Evolutionary conservation across 2,888 invertebrate species (phyloP).

Genomic region (Coleophora flavipennella): DNA sequence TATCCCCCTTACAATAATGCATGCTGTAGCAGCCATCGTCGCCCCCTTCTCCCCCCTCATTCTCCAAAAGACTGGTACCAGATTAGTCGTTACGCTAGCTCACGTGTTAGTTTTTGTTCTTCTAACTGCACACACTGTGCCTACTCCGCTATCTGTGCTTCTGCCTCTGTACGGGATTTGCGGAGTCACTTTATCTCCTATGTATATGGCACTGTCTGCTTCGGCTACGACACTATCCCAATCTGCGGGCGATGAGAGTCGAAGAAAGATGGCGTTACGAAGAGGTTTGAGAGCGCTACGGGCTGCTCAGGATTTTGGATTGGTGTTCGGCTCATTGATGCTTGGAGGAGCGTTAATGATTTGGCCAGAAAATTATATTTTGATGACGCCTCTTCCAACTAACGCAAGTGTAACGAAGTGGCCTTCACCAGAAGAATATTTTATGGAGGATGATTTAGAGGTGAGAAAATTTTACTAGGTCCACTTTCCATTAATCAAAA

Average conservation of each 20-base stretch:
- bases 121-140: constrained; percentile 70
- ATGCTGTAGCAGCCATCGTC: constrained; percentile 73
- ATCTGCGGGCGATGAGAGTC: constrained; percentile 57
- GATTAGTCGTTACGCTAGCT: constrained; percentile 54
- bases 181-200: constrained; percentile 73
- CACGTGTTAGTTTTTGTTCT: constrained; percentile 73
- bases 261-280: constrained; percentile 47
- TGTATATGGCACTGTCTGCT: constrained; percentile 71
- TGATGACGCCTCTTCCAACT: constrained; percentile 43
- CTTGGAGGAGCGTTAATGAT: constrained; percentile 63
- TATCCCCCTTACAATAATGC: constrained; percentile 74
- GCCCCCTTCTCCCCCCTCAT: constrained; percentile 60
- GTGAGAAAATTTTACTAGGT: constrained; percentile 26
- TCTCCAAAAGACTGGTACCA: constrained; percentile 52
- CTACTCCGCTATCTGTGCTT: constrained; percentile 46
- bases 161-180: constrained; percentile 52
- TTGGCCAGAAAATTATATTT: constrained; percentile 51
- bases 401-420: constrained; percentile 50
- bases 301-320: constrained; percentile 59
- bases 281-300: constrained; percentile 53
- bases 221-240: constrained; percentile 74
- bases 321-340: constrained; percentile 52
- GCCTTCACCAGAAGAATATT: constrained; percentile 65
- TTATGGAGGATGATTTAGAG: constrained; percentile 70
- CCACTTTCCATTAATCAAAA: no score